Conservation (phyloP, 2,888 invertebrate species). For the Halictus quadricinctus region DNA sequence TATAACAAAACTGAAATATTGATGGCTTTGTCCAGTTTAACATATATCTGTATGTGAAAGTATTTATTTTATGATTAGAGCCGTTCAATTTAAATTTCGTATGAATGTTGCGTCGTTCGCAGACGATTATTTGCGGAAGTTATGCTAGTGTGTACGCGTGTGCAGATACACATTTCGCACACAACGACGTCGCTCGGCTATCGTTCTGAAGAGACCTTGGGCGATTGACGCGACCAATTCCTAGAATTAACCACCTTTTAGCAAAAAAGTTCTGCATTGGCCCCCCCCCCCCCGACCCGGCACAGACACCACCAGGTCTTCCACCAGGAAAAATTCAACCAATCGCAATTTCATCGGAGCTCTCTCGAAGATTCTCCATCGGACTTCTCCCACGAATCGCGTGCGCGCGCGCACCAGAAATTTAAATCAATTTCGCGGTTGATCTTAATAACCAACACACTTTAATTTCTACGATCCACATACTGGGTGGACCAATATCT, state of each 20-base stretch:
- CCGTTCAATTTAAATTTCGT: background rate
- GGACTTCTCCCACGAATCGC: background rate
- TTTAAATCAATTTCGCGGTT: background rate
- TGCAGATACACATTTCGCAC: background rate
- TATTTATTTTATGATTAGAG: no score
- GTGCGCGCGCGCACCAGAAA: background rate
- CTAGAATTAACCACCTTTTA: conserved; percentile 6
- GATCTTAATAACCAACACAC: background rate
- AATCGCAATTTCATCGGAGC: conserved; percentile 13
- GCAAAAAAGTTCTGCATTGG: background rate
- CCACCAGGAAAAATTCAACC: conserved; percentile 2
- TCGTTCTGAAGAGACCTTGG: background rate
- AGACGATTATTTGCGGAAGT: background rate
- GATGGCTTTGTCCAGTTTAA: no score
- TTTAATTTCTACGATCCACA: background rate
- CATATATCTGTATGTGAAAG: no score
- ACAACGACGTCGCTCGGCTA: background rate
- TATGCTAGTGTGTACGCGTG: background rate
- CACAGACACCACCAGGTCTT: background rate
- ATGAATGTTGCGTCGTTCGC: background rate
- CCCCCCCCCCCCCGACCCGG: background rate
- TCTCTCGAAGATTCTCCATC: background rate
- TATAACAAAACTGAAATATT: no score
- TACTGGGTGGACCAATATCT: background rate
- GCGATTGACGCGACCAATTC: conserved; percentile 12